These are phyloP conservation scores for Catonia carolina DNA, from an alignment of 2,888 invertebrate genomes.

Conservation along the genomic window DNA sequence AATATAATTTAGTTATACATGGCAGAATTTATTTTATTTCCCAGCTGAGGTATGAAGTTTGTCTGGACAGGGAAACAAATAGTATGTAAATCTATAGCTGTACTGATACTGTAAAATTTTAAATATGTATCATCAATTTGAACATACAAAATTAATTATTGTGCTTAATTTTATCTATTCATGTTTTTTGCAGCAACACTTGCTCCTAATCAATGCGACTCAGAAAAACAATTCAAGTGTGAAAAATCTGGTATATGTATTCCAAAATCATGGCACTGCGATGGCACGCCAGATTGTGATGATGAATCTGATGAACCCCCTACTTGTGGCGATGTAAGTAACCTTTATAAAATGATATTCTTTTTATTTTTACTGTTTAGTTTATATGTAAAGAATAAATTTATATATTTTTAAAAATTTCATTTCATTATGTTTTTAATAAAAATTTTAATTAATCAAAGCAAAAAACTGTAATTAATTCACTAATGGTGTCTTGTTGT, in stretches of 20 bases:
- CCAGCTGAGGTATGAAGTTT: no score
- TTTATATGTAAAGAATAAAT: not conserved
- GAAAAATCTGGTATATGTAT: slow-evolving; percentile 82
- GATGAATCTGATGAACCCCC: slow-evolving; percentile 87
- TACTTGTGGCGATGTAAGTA: slow-evolving; percentile 57
- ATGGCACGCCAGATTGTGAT: slow-evolving; percentile 84
- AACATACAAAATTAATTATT: no score
- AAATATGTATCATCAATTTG: no score
- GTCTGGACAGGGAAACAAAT: no score
- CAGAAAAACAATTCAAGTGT: slow-evolving; percentile 87
- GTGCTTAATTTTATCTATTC: no score
- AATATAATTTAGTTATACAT: no score
- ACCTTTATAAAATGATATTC: no score
- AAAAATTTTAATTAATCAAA: not conserved
- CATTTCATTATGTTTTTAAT: not conserved
- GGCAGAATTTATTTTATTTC: no score
- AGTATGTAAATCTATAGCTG: no score
- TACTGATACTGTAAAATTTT: no score
- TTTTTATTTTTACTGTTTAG: slow-evolving; percentile 5
- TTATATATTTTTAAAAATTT: not conserved
- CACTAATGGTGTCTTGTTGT: no score
- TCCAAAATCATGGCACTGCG: slow-evolving; percentile 89
- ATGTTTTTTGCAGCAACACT: slow-evolving; percentile 56
- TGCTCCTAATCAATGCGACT: slow-evolving; percentile 81
- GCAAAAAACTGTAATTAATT: no score